phyloP scores from a whole-genome alignment of 2,888 invertebrate genomes.

The Hetaerina titia region DNA sequence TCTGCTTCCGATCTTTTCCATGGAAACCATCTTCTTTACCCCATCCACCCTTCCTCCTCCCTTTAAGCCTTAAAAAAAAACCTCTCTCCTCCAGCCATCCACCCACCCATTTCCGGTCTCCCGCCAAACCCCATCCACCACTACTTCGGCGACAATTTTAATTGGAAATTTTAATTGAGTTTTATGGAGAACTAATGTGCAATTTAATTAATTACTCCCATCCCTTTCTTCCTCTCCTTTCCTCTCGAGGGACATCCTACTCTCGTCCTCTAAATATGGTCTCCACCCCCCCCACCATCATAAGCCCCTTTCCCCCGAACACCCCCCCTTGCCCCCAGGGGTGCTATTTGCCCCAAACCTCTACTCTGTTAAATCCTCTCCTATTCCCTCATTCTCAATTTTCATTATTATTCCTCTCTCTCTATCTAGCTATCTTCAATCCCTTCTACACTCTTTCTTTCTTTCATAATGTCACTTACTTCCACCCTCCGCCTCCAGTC shows the following conservation, averaged over 20 bases:
- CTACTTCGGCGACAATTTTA: slow-evolving; percentile 60
- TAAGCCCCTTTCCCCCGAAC: background rate
- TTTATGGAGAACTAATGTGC: slow-evolving; percentile 65
- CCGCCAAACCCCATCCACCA: slow-evolving; percentile 30
- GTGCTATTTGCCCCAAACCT: background rate
- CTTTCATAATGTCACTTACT: background rate
- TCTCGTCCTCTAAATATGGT: background rate
- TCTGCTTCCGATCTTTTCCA: background rate
- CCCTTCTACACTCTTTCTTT: background rate
- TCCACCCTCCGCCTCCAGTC: background rate
- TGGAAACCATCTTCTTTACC: background rate
- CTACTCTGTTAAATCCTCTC: background rate
- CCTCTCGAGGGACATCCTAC: background rate
- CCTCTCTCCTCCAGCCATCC: background rate
- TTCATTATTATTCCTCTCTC: background rate
- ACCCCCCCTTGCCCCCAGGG: background rate
- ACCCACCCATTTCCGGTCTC: background rate
- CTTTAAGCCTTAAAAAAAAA: background rate
- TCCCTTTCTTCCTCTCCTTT: slow-evolving; percentile 1
- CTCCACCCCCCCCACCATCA: background rate
- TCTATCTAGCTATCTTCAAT: background rate
- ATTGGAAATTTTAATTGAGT: slow-evolving; percentile 67
- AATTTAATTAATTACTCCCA: slow-evolving; percentile 55
- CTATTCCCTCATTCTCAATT: background rate
- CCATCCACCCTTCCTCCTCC: background rate